Evolutionary conservation across 2,113 vertebrate genomes (phyloP), one percentile per base, ranked within the genome.

Genomic region (Limnothrissa miodon): DNA sequence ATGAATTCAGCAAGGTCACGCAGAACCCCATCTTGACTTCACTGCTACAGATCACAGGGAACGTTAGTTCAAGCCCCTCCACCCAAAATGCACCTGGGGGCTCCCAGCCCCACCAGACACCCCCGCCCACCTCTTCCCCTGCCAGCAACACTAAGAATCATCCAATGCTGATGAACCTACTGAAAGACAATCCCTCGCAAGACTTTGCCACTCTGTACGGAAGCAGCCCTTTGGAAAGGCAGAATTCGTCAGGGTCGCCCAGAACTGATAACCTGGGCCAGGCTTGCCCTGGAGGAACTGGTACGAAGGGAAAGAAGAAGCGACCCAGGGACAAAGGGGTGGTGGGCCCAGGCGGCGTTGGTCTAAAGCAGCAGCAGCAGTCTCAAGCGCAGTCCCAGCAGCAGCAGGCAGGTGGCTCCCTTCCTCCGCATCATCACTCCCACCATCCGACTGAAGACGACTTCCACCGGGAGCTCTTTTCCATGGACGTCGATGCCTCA

Each of bases 131-230:
- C 80, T 98, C 98, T 70, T 99, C 98, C 66, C 97, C 98, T 82
- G 98, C 98, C 84, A 96, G 97, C 95, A 99, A 99, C 94, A 99
- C 98, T 90, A 99, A 99, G 93, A 99, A 99, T 91, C 98, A 99
- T 91, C 98, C 98, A 89, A 99, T 99, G 98, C 93, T 99, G 88
- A 99, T 99, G 98, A 99, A 99, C 91, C 93, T 99, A 84, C 95
- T 99, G 86, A 99, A 99, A 90, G 98, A 99, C 93, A 99, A 98
- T 92, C 96, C 98, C 82, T 94, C 97, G 84, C 97, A 98, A 90
- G 98, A 99, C 93, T 99, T 99, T 90, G 96, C 97, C 45, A 90
- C 95, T 2, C 91, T 99, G 21, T 99, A 98, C 82, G 95, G 96
- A 84, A 97, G 96, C 88, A 98, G 97, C 91, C 96, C 97, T 39